phyloP scores from a whole-genome alignment of 1,140 invertebrate genomes.

The Adoxophyes honmai region DNA sequence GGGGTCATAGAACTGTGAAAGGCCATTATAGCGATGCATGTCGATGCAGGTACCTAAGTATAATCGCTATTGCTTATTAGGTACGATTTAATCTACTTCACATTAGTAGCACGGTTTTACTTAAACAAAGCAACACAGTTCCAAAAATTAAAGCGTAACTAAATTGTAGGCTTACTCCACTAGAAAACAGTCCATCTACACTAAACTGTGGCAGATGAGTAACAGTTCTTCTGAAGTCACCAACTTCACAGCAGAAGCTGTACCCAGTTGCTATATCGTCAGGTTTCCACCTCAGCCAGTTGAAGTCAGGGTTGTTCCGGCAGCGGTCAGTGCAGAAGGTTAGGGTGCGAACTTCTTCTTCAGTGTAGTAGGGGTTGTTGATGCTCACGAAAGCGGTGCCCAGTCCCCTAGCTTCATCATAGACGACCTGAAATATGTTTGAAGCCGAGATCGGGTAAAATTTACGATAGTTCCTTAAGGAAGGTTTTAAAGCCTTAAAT shows the following conservation, averaged over 20 bases:
- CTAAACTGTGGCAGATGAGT: slow-evolving; percentile 69
- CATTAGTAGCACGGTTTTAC: no score
- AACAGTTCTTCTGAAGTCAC: slow-evolving; percentile 78
- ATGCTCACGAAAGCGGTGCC: slow-evolving; percentile 80
- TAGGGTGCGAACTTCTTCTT: slow-evolving; percentile 53
- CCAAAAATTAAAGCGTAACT: no score
- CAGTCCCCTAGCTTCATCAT: slow-evolving; percentile 69
- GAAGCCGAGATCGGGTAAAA: no score
- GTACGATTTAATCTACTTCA: no score
- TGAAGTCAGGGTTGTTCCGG: slow-evolving; percentile 73
- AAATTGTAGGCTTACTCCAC: no score
- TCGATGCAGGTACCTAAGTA: no score
- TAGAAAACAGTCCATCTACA: slow-evolving; percentile 44
- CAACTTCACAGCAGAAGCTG: slow-evolving; percentile 81
- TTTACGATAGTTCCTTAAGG: no score
- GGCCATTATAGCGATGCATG: no score
- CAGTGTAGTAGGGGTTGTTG: slow-evolving; percentile 80
- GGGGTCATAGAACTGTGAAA: no score
- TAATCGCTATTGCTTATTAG: no score
- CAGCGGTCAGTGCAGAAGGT: slow-evolving; percentile 79
- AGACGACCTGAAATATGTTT: slow-evolving; percentile 75
- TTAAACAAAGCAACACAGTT: no score
- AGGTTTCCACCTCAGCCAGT: slow-evolving; percentile 71
- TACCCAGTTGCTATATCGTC: slow-evolving; percentile 78
- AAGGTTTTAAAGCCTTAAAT: no score